Evolutionary conservation across 2,888 invertebrate species (phyloP), one percentile per base, ranked within the genome.

Genomic region (Mimachlamys varia): DNA sequence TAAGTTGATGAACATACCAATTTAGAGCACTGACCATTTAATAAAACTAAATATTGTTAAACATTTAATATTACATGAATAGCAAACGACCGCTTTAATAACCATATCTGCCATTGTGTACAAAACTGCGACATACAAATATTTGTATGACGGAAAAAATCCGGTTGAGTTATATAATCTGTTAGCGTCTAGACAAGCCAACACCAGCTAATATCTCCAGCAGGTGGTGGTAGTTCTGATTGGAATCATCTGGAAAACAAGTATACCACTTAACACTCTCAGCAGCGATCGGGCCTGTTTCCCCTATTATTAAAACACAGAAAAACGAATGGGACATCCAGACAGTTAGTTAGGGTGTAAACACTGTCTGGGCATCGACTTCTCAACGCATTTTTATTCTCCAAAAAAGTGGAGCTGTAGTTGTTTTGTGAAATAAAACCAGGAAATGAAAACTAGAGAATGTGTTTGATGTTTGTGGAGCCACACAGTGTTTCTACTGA

Each of bases 341-440:
- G 62, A n/a, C 62, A 62, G 22, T 62, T 62, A n/a, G 4, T 22
- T 62, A 22, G n/a, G 62, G 62, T 62, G 62, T 62, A n/a, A 62
- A 62, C 17, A 62, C 62, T 22, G 62, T 62, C 62, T 62, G 7
- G n/a, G 62, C 62, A 62, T 62, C n/a, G 62, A 17, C 62, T 62
- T 62, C 22, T 62, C n/a, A 17, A 62, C 62, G 62, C 22, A 1
- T 22, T 62, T 62, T 62, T 62, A 62, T 62, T 62, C 22, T n/a
- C 10, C 22, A 62, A 44, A 44, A 62, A 22, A 62, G 7, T 62
- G 10, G 62, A 62, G 22, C 62, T 62, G 62, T 62, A 22, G n/a
- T n/a, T 62, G 62, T 62, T 62, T 62, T 62, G 62, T 62, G 62
- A 62, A 62, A 62, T 62, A 62, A 22, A 62, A 22, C 62, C 22